These are phyloP conservation scores for Fistularia commersonii DNA, from an alignment of 2,797 vertebrate species.

Conservation along the genomic window DNA sequence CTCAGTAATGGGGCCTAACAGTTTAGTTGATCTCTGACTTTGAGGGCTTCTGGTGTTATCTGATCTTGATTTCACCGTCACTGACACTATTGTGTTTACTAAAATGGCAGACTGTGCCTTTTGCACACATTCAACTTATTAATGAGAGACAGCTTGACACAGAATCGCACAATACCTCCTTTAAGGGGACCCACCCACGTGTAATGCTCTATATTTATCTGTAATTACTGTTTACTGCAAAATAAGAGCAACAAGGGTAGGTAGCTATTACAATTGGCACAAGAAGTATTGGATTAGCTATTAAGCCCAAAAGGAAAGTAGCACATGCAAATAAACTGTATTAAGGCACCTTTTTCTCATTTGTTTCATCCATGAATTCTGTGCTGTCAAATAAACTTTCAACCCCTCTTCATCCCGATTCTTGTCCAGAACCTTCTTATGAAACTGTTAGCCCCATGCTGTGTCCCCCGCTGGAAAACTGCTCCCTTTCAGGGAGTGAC, in stretches of 20 bases:
- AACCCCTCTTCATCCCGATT: background rate
- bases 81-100: slow-evolving; percentile 15
- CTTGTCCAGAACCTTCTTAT: slow-evolving; percentile 75
- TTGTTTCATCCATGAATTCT: background rate
- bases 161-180: slow-evolving; percentile 38
- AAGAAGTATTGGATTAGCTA: slow-evolving; percentile 19
- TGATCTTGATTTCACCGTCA: slow-evolving; percentile 12
- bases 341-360: slow-evolving; percentile 9
- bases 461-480: slow-evolving; percentile 79
- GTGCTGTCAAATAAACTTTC: slow-evolving; percentile 10
- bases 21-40: background rate
- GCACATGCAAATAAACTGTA: slow-evolving; percentile 11
- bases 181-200: slow-evolving; percentile 49
- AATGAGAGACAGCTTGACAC: slow-evolving; percentile 46
- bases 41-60: background rate
- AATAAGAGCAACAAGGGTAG: slow-evolving; percentile 55
- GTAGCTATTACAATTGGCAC: slow-evolving; percentile 62
- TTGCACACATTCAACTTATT: slow-evolving; percentile 36
- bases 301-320: slow-evolving; percentile 6
- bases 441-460: slow-evolving; percentile 79
- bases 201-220: slow-evolving; percentile 68
- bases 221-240: slow-evolving; percentile 67
- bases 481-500: slow-evolving; percentile 72
- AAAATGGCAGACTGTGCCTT: slow-evolving; percentile 7
- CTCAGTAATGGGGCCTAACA: too few relatives aligned